These are phyloP conservation scores for Scolopax rusticola DNA, from an alignment of 2,797 vertebrate species.

Conservation along the genomic window DNA sequence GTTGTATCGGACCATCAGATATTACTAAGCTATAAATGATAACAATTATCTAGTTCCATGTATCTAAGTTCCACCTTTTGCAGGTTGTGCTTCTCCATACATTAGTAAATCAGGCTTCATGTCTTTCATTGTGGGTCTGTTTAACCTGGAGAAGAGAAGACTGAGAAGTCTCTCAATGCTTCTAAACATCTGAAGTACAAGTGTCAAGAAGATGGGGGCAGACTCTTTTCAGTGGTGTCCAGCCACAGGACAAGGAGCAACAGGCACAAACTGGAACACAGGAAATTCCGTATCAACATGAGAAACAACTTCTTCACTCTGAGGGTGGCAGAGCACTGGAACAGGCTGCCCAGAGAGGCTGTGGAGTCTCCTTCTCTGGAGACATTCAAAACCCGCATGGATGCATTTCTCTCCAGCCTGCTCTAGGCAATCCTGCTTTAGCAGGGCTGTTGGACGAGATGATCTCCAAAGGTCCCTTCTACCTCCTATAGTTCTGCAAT, in stretches of 20 bases:
- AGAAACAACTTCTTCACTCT: neutral
- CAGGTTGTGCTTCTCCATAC: conserved; percentile 58
- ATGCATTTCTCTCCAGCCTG: neutral
- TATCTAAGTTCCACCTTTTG: conserved; percentile 75
- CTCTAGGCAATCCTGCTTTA: neutral
- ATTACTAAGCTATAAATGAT: neutral
- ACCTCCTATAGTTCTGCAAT: neutral
- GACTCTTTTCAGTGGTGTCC: neutral
- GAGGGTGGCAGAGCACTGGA: neutral
- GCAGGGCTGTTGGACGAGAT: neutral
- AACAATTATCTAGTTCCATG: neutral
- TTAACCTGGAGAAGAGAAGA: neutral
- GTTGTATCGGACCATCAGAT: neutral
- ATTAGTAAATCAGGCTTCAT: conserved; percentile 52
- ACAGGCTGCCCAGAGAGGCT: neutral
- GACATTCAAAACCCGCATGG: neutral
- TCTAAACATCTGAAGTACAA: neutral
- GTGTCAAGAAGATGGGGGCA: neutral
- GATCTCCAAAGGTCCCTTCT: neutral
- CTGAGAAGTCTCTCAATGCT: neutral
- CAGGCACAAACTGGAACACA: neutral
- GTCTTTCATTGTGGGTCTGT: conserved; percentile 59
- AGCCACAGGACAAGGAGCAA: neutral
- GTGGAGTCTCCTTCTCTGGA: neutral
- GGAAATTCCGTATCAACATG: neutral